Evolutionary conservation across 2,888 invertebrate genomes (phyloP).

Genomic region (Drosophila siamana): DNA sequence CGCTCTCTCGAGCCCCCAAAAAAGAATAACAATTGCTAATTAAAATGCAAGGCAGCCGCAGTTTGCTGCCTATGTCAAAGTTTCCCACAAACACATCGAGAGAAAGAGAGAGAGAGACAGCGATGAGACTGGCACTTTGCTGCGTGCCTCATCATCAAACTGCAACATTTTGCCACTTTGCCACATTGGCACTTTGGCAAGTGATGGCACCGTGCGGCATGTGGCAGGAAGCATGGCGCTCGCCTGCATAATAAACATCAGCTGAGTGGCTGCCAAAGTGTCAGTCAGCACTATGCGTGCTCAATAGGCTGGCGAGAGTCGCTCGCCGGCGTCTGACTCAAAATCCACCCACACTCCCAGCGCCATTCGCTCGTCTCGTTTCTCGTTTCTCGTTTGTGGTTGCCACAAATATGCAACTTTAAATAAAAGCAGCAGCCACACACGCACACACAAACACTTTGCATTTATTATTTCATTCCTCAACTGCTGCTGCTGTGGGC

Average conservation of each 20-base stretch:
- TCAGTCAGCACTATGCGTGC: constrained; percentile 64
- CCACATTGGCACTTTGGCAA: constrained; percentile 49
- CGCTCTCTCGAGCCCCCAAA: not conserved
- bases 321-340: constrained; percentile 16
- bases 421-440: constrained; percentile 39
- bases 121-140: constrained; percentile 11
- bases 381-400: not conserved
- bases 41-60: constrained; percentile 70
- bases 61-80: constrained; percentile 48
- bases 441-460: constrained; percentile 30
- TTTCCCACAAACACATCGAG: constrained; percentile 40
- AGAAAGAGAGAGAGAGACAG: not conserved
- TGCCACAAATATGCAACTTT: constrained; percentile 50
- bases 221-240: constrained; percentile 27
- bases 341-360: not conserved
- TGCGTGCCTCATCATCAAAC: constrained; percentile 59
- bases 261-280: constrained; percentile 49
- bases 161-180: constrained; percentile 23
- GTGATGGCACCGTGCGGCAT: not conserved
- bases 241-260: constrained; percentile 57
- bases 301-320: constrained; percentile 60
- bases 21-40: constrained; percentile 62
- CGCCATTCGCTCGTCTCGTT: not conserved
- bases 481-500: constrained; percentile 11
- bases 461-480: constrained; percentile 58